A percentile compares a stretch with the other conserved stretches of the same genome.
These are phyloP conservation scores for Habropoda laboriosa DNA, from an alignment of 1,140 invertebrate species.

Conservation along the genomic window DNA sequence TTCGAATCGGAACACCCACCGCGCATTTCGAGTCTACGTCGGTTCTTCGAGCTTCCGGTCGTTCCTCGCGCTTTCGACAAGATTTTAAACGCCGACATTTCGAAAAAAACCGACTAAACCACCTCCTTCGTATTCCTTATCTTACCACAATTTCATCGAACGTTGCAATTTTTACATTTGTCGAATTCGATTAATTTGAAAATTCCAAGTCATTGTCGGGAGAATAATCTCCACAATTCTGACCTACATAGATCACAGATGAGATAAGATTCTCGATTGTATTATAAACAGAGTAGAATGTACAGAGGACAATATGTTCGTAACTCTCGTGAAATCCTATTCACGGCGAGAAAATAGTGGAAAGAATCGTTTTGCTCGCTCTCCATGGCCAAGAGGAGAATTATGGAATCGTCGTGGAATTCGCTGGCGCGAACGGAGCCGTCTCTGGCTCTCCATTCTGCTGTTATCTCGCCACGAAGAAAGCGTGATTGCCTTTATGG, in stretches of 20 bases:
- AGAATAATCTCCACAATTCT: no score
- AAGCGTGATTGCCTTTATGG: constrained; percentile 82
- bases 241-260: no score
- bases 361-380: background rate
- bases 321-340: background rate
- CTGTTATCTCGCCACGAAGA: constrained; percentile 79
- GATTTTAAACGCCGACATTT: background rate
- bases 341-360: background rate
- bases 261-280: no score
- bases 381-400: background rate
- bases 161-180: background rate
- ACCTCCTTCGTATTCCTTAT: background rate
- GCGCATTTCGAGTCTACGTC: constrained; percentile 26
- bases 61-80: background rate
- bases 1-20: constrained; percentile 47
- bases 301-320: background rate
- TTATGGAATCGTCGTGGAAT: constrained; percentile 45
- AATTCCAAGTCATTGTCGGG: no score
- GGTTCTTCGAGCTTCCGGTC: constrained; percentile 29
- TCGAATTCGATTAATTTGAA: no score
- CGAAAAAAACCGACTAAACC: background rate
- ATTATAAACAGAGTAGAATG: background rate
- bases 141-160: background rate
- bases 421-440: constrained; percentile 49
- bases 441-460: constrained; percentile 74